These are phyloP conservation scores for Corythoichthys haematopterus DNA, from an alignment of 2,113 vertebrate genomes.

Conservation along the genomic window DNA sequence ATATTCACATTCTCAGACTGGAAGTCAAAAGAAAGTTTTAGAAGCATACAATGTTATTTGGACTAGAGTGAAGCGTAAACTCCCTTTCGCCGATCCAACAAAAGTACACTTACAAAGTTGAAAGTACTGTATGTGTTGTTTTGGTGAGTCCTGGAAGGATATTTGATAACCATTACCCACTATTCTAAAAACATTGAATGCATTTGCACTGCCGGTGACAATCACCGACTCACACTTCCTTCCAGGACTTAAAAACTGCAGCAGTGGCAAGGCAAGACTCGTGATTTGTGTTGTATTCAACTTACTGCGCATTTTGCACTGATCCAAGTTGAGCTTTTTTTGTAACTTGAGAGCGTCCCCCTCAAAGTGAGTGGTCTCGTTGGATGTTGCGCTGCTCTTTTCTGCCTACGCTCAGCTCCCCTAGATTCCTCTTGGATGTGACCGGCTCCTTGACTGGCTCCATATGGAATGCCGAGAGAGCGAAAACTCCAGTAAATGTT, in stretches of 20 bases:
- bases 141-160: neutral
- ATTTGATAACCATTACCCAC: neutral
- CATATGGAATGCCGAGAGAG: conserved; percentile 69
- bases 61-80: neutral
- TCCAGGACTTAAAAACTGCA: conserved; percentile 37
- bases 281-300: conserved; percentile 34
- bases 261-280: conserved; percentile 23
- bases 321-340: conserved; percentile 72
- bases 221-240: conserved; percentile 48
- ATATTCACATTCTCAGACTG: too few relatives aligned
- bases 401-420: conserved; percentile 52
- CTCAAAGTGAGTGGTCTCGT: conserved; percentile 42
- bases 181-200: neutral
- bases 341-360: conserved; percentile 58
- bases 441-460: conserved; percentile 69
- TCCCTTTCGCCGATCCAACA: neutral
- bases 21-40: too few relatives aligned
- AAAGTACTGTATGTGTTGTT: neutral
- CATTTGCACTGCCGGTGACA: conserved; percentile 2
- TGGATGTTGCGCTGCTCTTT: conserved; percentile 47
- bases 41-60: too few relatives aligned
- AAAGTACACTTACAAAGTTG: neutral
- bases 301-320: conserved; percentile 49
- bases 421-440: conserved; percentile 62
- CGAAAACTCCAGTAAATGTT: conserved; percentile 71